Evolutionary conservation across 2,113 vertebrate genomes (phyloP).

Genomic region (Grallaria varia): DNA sequence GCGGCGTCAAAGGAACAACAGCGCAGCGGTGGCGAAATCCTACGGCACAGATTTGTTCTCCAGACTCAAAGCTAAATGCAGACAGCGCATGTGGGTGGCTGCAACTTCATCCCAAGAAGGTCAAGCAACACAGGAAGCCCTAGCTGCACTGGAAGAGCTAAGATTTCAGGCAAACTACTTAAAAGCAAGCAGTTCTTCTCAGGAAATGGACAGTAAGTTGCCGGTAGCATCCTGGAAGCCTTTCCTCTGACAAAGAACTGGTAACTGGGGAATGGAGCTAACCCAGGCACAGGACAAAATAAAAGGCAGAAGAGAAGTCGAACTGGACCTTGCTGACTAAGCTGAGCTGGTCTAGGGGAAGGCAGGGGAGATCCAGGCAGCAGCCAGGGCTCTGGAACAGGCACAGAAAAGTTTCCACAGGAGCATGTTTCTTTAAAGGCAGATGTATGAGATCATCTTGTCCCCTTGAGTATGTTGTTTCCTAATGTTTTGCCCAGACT

Average conservation of each 20-base stretch:
- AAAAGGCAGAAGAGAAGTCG: neutral
- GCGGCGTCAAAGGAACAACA: neutral
- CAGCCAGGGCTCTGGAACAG: neutral
- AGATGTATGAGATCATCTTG: slow-evolving; percentile 24
- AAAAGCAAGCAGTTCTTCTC: neutral
- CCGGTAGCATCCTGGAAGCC: neutral
- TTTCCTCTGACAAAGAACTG: neutral
- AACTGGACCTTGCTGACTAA: neutral
- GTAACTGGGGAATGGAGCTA: neutral
- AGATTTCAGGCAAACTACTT: neutral
- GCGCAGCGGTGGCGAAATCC: rapidly evolving
- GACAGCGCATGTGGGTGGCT: neutral
- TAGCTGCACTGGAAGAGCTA: neutral
- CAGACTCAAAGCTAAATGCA: neutral
- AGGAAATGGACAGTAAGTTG: neutral
- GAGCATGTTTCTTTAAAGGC: slow-evolving; percentile 23
- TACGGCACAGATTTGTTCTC: neutral
- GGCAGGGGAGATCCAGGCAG: neutral
- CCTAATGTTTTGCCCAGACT: slow-evolving; percentile 49
- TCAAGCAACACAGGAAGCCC: neutral
- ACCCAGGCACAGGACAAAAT: neutral
- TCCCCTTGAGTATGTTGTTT: slow-evolving; percentile 23
- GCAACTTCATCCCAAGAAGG: neutral
- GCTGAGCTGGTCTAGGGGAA: neutral
- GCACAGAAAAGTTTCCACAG: neutral